phyloP scores from a whole-genome alignment of 2,113 vertebrate genomes.

The Vicugna pacos region DNA sequence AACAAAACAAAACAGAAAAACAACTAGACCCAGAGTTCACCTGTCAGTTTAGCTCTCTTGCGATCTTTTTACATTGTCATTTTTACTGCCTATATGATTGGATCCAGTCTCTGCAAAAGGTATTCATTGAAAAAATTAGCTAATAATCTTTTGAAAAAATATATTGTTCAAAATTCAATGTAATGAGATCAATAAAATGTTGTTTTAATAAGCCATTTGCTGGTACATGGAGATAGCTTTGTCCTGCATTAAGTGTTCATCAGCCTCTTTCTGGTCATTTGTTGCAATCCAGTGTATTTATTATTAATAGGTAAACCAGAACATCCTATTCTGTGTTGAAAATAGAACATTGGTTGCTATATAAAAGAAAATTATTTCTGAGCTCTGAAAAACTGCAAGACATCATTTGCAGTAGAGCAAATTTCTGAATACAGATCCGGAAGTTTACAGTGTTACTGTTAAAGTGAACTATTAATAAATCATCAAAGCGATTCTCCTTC shows the following conservation, averaged over 20 bases:
- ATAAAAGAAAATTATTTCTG: conserved; percentile 9
- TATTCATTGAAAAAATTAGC: neutral
- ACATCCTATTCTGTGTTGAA: neutral
- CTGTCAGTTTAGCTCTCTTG: neutral
- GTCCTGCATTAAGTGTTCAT: neutral
- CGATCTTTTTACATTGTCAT: neutral
- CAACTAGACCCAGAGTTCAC: neutral
- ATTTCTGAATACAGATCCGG: conserved; percentile 7
- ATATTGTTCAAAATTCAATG: conserved; percentile 19
- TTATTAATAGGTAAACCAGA: conserved; percentile 47
- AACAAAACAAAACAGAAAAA: neutral
- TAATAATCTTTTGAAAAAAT: neutral
- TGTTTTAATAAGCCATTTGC: neutral
- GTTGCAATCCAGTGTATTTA: neutral
- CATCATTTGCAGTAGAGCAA: neutral
- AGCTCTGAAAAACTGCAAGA: neutral
- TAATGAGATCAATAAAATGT: neutral
- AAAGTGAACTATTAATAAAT: conserved; percentile 23
- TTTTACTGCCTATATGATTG: neutral
- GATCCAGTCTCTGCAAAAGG: neutral
- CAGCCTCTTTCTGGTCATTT: neutral
- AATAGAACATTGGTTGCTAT: conserved; percentile 17
- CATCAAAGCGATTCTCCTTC: neutral
- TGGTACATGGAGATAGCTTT: conserved; percentile 5
- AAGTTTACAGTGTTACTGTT: neutral